Base-by-base conservation (phyloP, 2,113 vertebrate species). In the Xiphias gladius region DNA sequence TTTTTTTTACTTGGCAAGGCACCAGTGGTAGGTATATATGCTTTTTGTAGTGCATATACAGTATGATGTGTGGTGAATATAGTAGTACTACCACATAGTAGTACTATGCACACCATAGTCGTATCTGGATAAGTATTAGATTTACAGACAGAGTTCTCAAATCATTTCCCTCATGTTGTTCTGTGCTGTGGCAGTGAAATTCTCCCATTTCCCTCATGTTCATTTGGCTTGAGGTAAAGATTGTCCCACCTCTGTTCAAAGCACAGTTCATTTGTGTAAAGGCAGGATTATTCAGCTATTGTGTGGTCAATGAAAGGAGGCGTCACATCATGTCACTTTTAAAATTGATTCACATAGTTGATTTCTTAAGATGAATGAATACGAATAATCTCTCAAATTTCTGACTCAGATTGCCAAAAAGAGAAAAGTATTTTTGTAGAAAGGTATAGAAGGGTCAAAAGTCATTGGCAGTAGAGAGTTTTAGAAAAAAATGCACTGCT, bases 351-450 rank as follows among this genome's bases (percentile, higher is more conserved):
- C 57, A 70, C 50, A 8, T 22, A 22, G 71, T 55, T 75, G 68
- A 69, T 85, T 82, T 80, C 39, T 68, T 30, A 11, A 37, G 58
- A 67, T 79, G 35, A 61, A 76, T 71, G 66, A 65, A 83, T 73
- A 37, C 43, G 13, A 65, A 76, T 73, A 46, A 73, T 83, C 52
- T 73, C 48, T 71, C 13, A 62, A 17, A 67, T 78, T 66, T 68
- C 48, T 57, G 62, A 72, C 37, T 55, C 24, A 48, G 26, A 86
- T 86, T 86, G 82, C 76, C 83, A 86, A 84, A 83, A 84, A 88
- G 1, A 86, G 77, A 50, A 61, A 50, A 28, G 20, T 91, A 87
- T 91, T 92, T 93, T 93, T 92, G 67, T 89, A 88, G 67, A 83
- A 62, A 73, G 37, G 17, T 76, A 48, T 50, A 24, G 35, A 75